phyloP scores from a whole-genome alignment of 2,113 vertebrate genomes.

The Pontoporia blainvillei region DNA sequence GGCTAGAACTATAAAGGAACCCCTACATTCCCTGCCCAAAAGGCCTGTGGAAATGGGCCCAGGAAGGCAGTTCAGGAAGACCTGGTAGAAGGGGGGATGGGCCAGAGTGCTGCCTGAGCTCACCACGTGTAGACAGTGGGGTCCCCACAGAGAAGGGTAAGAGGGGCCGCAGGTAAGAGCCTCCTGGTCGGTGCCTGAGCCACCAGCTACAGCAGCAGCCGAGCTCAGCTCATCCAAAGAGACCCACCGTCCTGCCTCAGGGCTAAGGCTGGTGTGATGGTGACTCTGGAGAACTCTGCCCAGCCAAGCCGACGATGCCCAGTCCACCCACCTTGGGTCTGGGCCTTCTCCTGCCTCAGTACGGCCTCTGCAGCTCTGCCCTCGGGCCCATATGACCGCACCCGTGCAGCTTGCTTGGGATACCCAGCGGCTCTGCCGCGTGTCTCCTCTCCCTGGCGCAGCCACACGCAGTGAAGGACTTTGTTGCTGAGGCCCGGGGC shows the following conservation, averaged over 20 bases:
- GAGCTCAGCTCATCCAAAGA: background rate
- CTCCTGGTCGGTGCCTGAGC: background rate
- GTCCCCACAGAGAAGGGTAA: background rate
- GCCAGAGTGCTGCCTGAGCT: background rate
- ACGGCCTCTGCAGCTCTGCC: background rate
- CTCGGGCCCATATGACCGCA: background rate
- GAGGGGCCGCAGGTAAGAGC: background rate
- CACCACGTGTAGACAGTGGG: rapidly evolving
- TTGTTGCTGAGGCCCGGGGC: background rate
- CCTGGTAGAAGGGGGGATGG: background rate
- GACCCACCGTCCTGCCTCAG: background rate
- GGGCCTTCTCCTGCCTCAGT: background rate
- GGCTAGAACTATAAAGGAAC: background rate
- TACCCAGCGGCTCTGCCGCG: background rate
- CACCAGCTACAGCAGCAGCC: no score
- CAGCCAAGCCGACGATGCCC: background rate
- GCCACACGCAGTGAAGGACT: background rate
- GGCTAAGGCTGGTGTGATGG: rapidly evolving
- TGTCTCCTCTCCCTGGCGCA: background rate
- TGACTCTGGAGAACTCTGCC: background rate
- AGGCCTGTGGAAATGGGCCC: background rate
- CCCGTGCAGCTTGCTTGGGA: background rate
- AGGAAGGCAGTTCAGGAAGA: background rate
- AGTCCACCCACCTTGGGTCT: background rate
- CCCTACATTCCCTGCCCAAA: background rate